Evolutionary conservation across 2,888 invertebrate genomes (phyloP), one percentile per base, ranked within the genome.

Genomic region (Subacronicta megacephala): DNA sequence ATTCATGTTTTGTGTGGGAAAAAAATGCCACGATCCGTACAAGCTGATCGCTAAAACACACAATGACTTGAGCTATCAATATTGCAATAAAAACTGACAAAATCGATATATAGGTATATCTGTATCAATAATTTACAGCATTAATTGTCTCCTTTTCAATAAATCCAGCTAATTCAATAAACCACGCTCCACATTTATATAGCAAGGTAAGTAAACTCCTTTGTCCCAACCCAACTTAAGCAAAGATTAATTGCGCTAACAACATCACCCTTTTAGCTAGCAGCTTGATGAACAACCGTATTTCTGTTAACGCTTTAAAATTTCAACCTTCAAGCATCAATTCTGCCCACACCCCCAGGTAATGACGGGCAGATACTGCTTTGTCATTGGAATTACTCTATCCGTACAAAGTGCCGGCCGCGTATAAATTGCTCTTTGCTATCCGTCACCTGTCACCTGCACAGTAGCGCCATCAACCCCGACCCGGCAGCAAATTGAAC

Each of bases 341-440:
- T 67, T 51, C 59, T 42, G 64, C 68, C 75, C 67, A 64, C 72
- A 56, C 68, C 54, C 60, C 56, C 65, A 57, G 61, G 67, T 72
- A 81, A 81, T 66, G 67, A 75, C 63, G 77, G 71, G 62, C 68
- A 73, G 68, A 79, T 81, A 81, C 78, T 80, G 83, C 83, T 82
- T 81, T 82, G 80, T 85, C 87, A 86, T 82, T 80, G 78, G 80
- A 85, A 87, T 88, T 80, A 82, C 83, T 84, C 81, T 73, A 82
- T 81, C 79, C 75, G 57, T 80, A 85, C 82, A 84, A 84, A 86
- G 83, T 84, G 79, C 68, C 66, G 72, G 61, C 59, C 68, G 63
- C 67, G 79, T 82, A 81, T 85, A 82, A 84, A 84, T 84, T 83
- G 77, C 82, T 75, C 71, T 59, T 60, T 64, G 75, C 78, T 63